Evolutionary conservation across 2,888 invertebrate species (phyloP).

Genomic region (Alloscopus bannaensis): DNA sequence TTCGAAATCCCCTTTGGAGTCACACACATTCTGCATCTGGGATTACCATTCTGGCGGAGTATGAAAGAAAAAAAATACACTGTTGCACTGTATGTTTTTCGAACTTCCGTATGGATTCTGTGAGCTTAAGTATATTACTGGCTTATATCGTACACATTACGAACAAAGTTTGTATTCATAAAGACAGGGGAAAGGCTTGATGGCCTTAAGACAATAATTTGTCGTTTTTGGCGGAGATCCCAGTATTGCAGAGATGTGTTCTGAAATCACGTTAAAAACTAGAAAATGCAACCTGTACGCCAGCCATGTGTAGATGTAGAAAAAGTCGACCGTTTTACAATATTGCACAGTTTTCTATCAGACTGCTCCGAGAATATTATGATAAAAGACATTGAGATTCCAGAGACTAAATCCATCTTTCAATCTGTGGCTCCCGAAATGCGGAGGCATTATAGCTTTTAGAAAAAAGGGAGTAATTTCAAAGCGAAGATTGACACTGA

Average conservation of each 20-base stretch:
- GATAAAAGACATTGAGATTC: slow-evolving; percentile 30
- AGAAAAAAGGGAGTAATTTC: slow-evolving; percentile 16
- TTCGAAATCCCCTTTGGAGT: background rate
- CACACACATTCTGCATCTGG: too few relatives aligned
- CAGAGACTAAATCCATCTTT: slow-evolving; percentile 38
- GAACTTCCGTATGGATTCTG: slow-evolving; percentile 32
- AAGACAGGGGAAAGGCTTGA: background rate
- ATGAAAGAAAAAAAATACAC: background rate
- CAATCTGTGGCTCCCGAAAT: slow-evolving; percentile 36
- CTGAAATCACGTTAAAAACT: background rate
- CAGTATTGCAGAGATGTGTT: background rate
- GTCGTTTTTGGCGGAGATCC: slow-evolving; percentile 47
- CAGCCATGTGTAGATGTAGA: background rate
- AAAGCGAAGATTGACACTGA: slow-evolving; percentile 54
- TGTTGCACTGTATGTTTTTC: background rate
- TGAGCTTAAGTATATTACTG: slow-evolving; percentile 25
- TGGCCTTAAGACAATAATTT: slow-evolving; percentile 43
- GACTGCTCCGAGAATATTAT: slow-evolving; percentile 6
- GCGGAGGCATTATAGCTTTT: slow-evolving; percentile 13
- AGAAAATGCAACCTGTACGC: slow-evolving; percentile 39
- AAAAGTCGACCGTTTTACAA: background rate
- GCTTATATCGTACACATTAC: slow-evolving; percentile 7
- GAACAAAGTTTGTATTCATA: slow-evolving; percentile 1
- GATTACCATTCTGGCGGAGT: background rate
- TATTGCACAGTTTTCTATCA: background rate